Evolutionary conservation across 1,140 invertebrate genomes (phyloP).

Genomic region (Eciton burchellii): DNA sequence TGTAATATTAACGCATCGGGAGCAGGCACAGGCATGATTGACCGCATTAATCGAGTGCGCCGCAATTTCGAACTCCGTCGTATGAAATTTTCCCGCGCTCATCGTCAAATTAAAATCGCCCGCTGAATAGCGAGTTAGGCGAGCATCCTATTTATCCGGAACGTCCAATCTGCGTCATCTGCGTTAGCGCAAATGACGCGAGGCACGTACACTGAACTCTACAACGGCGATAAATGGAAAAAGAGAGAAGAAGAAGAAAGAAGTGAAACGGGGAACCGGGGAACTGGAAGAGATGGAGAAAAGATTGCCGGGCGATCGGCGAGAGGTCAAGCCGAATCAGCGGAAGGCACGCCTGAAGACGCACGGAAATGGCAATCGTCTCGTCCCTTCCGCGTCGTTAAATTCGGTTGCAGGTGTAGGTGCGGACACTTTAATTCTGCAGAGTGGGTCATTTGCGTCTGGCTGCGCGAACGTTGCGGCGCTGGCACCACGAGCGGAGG

Average conservation of each 20-base stretch:
- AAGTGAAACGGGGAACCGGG: too few species aligned
- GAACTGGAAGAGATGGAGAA: background rate
- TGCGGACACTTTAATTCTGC: conserved; percentile 82
- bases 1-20: conserved; percentile 43
- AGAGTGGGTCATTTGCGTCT: conserved; percentile 85
- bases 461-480: conserved; percentile 61
- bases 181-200: background rate
- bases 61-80: conserved; percentile 6
- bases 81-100: background rate
- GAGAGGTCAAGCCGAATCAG: conserved; percentile 10
- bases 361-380: conserved; percentile 48
- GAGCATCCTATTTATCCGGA: background rate
- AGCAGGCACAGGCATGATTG: conserved; percentile 28
- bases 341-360: conserved; percentile 29
- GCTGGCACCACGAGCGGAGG: conserved; percentile 38
- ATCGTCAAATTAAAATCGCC: background rate
- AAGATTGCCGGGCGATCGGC: background rate
- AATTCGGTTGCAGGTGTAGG: conserved; percentile 69
- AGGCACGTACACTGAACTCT: background rate
- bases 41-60: conserved; percentile 32
- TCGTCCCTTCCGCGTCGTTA: conserved; percentile 63
- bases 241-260: background rate
- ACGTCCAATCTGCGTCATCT: background rate
- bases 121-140: background rate
- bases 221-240: background rate